These are phyloP conservation scores for Anagrus nilaparvatae DNA, from an alignment of 1,140 invertebrate genomes.

Conservation along the genomic window DNA sequence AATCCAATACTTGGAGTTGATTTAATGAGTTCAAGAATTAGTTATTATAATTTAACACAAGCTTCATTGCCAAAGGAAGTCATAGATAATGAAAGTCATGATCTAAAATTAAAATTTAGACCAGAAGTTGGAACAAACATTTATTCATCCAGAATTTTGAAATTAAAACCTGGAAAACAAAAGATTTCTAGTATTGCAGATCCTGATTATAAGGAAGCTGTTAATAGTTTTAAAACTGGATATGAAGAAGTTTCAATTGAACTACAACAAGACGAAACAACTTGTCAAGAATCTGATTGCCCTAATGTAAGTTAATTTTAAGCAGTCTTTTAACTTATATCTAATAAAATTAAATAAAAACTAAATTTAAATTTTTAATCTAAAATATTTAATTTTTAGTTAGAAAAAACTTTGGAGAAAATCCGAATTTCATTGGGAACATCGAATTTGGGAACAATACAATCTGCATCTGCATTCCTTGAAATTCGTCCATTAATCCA, in stretches of 20 bases:
- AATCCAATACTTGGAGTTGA: constrained; percentile 37
- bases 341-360: no score
- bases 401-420: constrained; percentile 46
- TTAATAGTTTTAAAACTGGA: constrained; percentile 20
- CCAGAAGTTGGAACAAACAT: constrained; percentile 46
- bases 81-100: constrained; percentile 44
- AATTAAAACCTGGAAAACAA: constrained; percentile 12
- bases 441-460: constrained; percentile 50
- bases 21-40: constrained; percentile 32
- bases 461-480: constrained; percentile 52
- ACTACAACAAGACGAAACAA: constrained; percentile 22
- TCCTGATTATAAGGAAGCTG: constrained; percentile 25
- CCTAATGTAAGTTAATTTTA: constrained; percentile 37
- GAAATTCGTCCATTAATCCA: constrained; percentile 51
- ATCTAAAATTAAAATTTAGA: constrained; percentile 40
- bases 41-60: constrained; percentile 37
- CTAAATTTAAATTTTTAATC: no score
- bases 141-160: constrained; percentile 32
- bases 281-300: constrained; percentile 41
- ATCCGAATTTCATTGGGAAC: constrained; percentile 41
- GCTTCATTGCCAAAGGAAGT: constrained; percentile 31
- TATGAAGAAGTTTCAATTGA: constrained; percentile 24
- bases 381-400: no score
- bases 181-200: constrained; percentile 23
- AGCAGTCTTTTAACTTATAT: no score